Evolutionary conservation across 2,888 invertebrate genomes (phyloP).

Genomic region (Carcina quercana): DNA sequence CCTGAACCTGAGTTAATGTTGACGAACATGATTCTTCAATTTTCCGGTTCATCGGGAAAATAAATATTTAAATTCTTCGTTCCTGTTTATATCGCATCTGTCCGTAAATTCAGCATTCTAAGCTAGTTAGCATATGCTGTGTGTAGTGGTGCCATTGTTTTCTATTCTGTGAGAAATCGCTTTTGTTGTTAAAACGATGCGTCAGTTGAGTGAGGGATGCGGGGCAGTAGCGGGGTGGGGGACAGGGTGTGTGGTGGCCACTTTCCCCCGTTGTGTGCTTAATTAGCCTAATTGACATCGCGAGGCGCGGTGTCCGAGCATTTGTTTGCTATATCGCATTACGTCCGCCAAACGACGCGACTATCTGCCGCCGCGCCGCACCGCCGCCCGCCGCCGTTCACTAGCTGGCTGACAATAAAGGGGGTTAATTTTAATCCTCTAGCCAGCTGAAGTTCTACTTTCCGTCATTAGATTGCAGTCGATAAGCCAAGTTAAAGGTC

Average conservation of each 20-base stretch:
- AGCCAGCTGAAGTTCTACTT: no score
- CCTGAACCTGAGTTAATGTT: slow-evolving; percentile 33
- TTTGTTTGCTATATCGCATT: slow-evolving; percentile 70
- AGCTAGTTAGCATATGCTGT: slow-evolving; percentile 11
- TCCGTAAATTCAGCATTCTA: neutral
- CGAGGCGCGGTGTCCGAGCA: slow-evolving; percentile 69
- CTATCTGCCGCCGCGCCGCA: slow-evolving; percentile 10
- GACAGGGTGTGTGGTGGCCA: slow-evolving; percentile 27
- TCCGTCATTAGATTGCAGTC: no score
- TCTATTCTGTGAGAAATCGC: slow-evolving; percentile 42
- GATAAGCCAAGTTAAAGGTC: no score
- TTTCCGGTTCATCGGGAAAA: slow-evolving; percentile 3
- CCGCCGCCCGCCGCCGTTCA: no score
- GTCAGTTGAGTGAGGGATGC: slow-evolving; percentile 49
- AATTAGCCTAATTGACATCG: slow-evolving; percentile 74
- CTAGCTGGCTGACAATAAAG: no score
- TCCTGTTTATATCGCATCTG: neutral
- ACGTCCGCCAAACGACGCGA: slow-evolving; percentile 36
- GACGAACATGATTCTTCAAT: slow-evolving; percentile 24
- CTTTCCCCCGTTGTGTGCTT: slow-evolving; percentile 63
- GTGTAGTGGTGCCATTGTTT: slow-evolving; percentile 40
- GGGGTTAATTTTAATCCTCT: no score
- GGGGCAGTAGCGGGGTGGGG: slow-evolving; percentile 25
- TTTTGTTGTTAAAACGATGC: slow-evolving; percentile 59
- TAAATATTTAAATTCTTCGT: slow-evolving; percentile 5